Base-by-base conservation (phyloP, 2,797 vertebrate species). In the Bryconaethiops microstoma region DNA sequence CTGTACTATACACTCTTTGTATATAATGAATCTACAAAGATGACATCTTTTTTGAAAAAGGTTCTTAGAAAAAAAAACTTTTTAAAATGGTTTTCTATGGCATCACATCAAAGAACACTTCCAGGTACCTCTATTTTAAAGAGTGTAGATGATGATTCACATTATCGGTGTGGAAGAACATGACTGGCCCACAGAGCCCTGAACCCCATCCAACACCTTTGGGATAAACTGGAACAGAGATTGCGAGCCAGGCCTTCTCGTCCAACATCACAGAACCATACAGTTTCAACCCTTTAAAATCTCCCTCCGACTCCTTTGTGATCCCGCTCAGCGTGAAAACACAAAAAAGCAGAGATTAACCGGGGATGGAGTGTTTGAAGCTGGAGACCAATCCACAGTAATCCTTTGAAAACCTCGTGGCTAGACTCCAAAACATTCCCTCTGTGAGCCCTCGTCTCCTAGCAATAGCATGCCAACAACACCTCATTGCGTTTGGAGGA, bases 381-480 rank as follows among this genome's bases (percentile, higher is more conserved):
- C 72, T 81, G 57, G 54, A 76, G 72, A 76, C 72, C 87, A 88
- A 88, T 88, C 85, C 84, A 75, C 9, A 40, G 77, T 89, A 88
- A 89, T 89, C 85, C 85, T 86, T 82, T 45, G 74, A 83, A 77
- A 87, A 87, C 79, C 78, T 67, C 54, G 76, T 82, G 81, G 84
- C 83, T 62, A 73, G 59, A 42, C 76, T 83, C 81, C 78, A 83
- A 73, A 83, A 84, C 79, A 68, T 86, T 82, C 54, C 39, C 77
- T 82, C 76, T 77, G 21, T 68, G 70, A 78, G 76, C 4, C n/a
- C 21, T 42, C 14, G 82, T 87, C 62, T 71, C 83, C 78, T 77
- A 85, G 88, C 84, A 86, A 86, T 81, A 78, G 79, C 80, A 82
- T 82, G 85, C 81, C 78, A 83, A 85, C 70, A 84, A 83, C 85